Evolutionary conservation across 2,888 invertebrate species (phyloP).

Genomic region (Onchidella celtica): DNA sequence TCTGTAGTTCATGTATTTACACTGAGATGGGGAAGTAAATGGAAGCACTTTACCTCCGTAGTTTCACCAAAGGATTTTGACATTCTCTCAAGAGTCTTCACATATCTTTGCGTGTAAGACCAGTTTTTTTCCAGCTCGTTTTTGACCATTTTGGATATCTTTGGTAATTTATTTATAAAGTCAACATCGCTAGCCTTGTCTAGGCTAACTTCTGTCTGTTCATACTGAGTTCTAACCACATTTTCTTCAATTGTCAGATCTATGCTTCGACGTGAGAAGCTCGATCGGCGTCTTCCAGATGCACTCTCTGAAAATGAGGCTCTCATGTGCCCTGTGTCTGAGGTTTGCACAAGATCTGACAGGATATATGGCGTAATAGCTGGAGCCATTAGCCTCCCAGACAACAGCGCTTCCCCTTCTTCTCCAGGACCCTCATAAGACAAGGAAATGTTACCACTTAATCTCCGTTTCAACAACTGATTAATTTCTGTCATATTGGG

Average conservation of each 20-base stretch:
- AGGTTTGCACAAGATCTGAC: slow-evolving; percentile 22
- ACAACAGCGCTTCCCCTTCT: slow-evolving; percentile 28
- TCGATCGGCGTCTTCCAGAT: background rate
- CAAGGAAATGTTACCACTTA: slow-evolving; percentile 17
- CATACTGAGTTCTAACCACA: background rate
- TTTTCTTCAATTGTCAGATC: background rate
- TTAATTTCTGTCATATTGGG: slow-evolving; percentile 24
- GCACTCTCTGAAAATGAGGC: background rate
- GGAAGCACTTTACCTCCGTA: too few species aligned
- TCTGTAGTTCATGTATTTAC: too few species aligned
- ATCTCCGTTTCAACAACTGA: background rate
- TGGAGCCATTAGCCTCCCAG: background rate
- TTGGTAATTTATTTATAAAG: slow-evolving; percentile 29
- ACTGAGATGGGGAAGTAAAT: too few species aligned
- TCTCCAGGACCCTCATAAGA: background rate
- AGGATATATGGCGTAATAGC: background rate
- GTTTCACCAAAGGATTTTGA: too few species aligned
- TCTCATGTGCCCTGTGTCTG: background rate
- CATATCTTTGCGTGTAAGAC: slow-evolving; percentile 11
- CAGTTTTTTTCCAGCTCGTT: slow-evolving; percentile 30
- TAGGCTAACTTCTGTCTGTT: background rate
- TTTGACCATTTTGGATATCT: slow-evolving; percentile 28
- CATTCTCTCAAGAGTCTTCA: slow-evolving; percentile 29
- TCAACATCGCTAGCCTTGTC: slow-evolving; percentile 11
- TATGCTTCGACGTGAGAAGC: background rate